Conservation (phyloP, 2,113 vertebrate species). For the Hippocampus abdominalis region DNA sequence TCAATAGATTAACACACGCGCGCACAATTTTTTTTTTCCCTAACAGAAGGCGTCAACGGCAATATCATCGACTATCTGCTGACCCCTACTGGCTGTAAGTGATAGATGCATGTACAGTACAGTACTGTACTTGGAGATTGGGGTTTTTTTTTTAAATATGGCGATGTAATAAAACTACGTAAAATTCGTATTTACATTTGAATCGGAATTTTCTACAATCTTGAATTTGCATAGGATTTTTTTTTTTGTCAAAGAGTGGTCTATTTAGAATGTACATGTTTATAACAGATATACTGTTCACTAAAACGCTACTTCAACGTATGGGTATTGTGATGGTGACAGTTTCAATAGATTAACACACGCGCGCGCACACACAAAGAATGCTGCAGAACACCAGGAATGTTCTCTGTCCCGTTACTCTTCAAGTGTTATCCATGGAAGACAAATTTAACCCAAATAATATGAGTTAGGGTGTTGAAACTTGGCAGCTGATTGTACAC, state of each 20-base stretch:
- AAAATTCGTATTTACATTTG: too few relatives aligned
- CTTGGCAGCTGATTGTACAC: conserved; percentile 47
- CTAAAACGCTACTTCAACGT: background rate
- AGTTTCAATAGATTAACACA: too few relatives aligned
- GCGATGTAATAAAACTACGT: background rate
- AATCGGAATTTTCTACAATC: background rate
- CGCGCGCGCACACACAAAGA: background rate
- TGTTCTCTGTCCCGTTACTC: conserved; percentile 66
- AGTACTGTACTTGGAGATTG: too few relatives aligned
- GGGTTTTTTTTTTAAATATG: background rate
- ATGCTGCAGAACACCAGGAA: conserved; percentile 62
- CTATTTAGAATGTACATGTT: conserved; percentile 46
- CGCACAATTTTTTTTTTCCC: background rate
- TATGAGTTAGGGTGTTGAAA: conserved; percentile 71
- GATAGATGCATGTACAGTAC: too few relatives aligned
- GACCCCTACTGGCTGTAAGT: background rate
- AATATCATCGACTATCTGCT: background rate
- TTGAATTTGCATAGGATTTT: background rate
- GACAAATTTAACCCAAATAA: conserved; percentile 84
- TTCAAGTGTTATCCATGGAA: conserved; percentile 80
- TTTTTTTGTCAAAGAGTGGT: conserved; percentile 22
- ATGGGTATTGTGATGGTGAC: too few relatives aligned
- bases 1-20: too few relatives aligned
- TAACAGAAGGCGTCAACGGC: background rate
- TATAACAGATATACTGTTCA: background rate